Evolutionary conservation across 2,113 vertebrate genomes (phyloP).

Genomic region (Alexandromys fortis): DNA sequence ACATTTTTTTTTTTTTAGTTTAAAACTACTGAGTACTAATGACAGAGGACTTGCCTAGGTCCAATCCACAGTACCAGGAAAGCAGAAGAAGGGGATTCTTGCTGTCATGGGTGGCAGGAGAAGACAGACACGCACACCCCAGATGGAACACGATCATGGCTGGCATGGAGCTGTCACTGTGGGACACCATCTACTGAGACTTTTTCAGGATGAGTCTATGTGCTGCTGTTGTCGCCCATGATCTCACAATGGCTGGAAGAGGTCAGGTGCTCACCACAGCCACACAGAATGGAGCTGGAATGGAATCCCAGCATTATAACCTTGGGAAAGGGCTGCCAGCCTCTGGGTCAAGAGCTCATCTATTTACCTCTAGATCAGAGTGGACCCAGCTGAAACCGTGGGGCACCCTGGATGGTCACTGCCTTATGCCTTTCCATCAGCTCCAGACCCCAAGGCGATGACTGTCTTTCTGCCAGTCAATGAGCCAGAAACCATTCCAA

Average conservation of each 20-base stretch:
- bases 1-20: background rate
- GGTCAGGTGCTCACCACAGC: background rate
- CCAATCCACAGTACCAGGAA: background rate
- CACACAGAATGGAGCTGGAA: background rate
- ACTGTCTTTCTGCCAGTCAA: background rate
- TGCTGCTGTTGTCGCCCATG: background rate
- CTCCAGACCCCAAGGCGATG: background rate
- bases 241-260: background rate
- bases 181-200: background rate
- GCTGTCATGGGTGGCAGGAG: background rate
- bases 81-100: too few species aligned
- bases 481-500: background rate
- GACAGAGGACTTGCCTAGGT: background rate
- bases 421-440: background rate
- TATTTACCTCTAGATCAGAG: background rate
- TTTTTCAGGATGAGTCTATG: background rate
- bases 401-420: background rate
- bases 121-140: background rate
- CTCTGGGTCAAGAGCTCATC: background rate
- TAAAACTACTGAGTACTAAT: background rate
- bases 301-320: background rate
- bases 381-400: background rate
- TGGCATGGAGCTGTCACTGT: background rate
- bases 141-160: background rate
- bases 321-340: accelerated